A percentile compares a stretch with the other conserved stretches of the same genome.
Evolutionary conservation across 2,797 vertebrate species (phyloP).

Genomic region (Cheirogaleus major): DNA sequence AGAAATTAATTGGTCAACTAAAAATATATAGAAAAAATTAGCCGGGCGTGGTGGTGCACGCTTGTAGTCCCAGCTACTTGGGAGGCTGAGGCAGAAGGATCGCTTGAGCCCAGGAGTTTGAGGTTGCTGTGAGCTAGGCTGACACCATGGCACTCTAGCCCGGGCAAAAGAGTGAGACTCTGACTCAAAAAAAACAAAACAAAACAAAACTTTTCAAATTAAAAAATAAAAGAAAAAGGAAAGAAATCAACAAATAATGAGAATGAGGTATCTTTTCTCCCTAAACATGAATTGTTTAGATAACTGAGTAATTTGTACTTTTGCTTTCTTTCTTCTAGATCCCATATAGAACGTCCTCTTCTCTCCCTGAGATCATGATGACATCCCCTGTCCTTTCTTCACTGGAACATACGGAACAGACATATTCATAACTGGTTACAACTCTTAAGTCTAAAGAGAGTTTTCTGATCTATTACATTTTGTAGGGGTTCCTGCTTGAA

Average conservation of each 20-base stretch:
- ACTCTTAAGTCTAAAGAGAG: neutral
- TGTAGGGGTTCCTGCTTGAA: neutral
- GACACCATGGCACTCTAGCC: too few species aligned
- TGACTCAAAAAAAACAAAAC: too few species aligned
- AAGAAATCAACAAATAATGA: neutral
- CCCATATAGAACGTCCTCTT: neutral
- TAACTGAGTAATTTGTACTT: neutral
- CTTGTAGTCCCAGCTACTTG: too few species aligned
- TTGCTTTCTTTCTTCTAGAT: neutral
- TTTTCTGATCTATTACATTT: neutral
- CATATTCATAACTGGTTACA: neutral
- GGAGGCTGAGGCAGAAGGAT: too few species aligned
- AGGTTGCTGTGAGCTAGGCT: too few species aligned
- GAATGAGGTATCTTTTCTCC: neutral
- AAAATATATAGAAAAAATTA: too few species aligned
- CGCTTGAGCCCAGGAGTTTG: too few species aligned
- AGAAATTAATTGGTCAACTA: too few species aligned
- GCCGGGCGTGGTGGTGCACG: too few species aligned
- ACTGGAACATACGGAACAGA: neutral
- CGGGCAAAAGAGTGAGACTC: too few species aligned
- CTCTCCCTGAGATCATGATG: neutral
- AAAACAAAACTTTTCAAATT: neutral
- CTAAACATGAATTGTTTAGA: neutral
- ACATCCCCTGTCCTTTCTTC: neutral
- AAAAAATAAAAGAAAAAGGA: neutral